Percentiles rank a stretch among this genome's conserved stretches.
Evolutionary conservation across 2,888 invertebrate species (phyloP).

Genomic region (Allacma fusca): DNA sequence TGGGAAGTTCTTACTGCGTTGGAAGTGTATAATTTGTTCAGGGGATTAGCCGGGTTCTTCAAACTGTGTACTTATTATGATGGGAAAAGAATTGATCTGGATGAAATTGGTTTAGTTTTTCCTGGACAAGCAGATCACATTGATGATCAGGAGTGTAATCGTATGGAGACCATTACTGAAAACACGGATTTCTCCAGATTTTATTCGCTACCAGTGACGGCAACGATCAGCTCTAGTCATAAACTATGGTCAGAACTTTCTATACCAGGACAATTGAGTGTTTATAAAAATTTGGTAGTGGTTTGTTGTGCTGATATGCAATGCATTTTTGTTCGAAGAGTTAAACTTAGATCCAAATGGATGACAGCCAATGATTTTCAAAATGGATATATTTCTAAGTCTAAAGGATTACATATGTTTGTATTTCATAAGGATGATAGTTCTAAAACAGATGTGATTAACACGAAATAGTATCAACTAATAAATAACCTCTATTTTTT

Average conservation of each 20-base stretch:
- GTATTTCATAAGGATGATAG: background rate
- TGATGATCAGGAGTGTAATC: background rate
- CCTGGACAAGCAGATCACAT: background rate
- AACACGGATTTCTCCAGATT: constrained; percentile 43
- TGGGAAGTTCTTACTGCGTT: constrained; percentile 74
- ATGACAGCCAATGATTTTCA: constrained; percentile 84
- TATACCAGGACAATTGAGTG: constrained; percentile 50
- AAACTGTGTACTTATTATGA: constrained; percentile 52
- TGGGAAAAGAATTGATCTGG: constrained; percentile 50
- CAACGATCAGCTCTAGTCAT: constrained; percentile 9
- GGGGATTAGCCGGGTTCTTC: constrained; percentile 69
- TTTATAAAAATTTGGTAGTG: constrained; percentile 46
- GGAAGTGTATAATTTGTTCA: constrained; percentile 75
- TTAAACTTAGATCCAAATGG: constrained; percentile 74
- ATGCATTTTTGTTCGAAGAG: constrained; percentile 72
- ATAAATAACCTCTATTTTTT: no score
- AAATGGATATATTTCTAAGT: constrained; percentile 82
- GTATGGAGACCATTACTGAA: background rate
- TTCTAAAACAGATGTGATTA: no score
- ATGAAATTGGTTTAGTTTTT: constrained; percentile 50
- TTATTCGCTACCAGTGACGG: constrained; percentile 28
- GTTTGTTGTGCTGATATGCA: constrained; percentile 58
- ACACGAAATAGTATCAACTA: no score
- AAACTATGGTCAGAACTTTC: constrained; percentile 17
- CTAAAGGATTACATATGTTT: constrained; percentile 30